Evolutionary conservation across 2,797 vertebrate species (phyloP), one percentile per base, ranked within the genome.

Genomic region (Mormyrops attenuatus): DNA sequence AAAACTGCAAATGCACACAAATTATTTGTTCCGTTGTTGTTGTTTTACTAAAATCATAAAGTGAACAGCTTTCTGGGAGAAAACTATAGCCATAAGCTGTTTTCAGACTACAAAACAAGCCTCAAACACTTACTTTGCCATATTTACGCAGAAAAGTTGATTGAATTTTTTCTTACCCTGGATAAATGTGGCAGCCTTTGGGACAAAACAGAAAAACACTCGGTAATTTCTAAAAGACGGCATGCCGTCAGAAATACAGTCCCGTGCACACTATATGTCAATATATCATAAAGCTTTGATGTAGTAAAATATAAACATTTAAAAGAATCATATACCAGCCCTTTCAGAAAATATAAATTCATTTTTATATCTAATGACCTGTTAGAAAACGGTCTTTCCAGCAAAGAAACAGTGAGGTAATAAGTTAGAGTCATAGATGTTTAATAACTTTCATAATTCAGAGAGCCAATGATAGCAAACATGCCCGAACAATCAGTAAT

Each of bases 21-120:
- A 95, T 95, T 95, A 95, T 96, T 96, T 94, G 95, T 94, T 96
- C 95, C 55, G 22, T 86, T 38, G 15, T 95, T 50, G 94, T 93
- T 93, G 94, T 95, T 94, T 95, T 94, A 88, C 91, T 91, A 91
- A 93, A 93, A 90, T 88, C 89, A 92, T 90, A 92, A 50, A 90
- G 91, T 44, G 44, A 47, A 34, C 41, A 63, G 20, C n/a, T 87
- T 66, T 49, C 30, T 9, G 7, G 22, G 90, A 89, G 90, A 91
- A 91, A 92, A 94, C 93, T 92, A 94, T 92, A 95, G 94, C 95
- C 95, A 94, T 90, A 90, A 93, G 95, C 93, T 92, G 93, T 91
- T 91, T 92, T 93, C 92, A 94, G 93, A 92, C 93, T 93, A 94
- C 93, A 95, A 92, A 90, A 80, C 90, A 89, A 91, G 92, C 94